These are phyloP conservation scores for Echeneis naucrates DNA, from an alignment of 2,797 vertebrate genomes.

Conservation along the genomic window DNA sequence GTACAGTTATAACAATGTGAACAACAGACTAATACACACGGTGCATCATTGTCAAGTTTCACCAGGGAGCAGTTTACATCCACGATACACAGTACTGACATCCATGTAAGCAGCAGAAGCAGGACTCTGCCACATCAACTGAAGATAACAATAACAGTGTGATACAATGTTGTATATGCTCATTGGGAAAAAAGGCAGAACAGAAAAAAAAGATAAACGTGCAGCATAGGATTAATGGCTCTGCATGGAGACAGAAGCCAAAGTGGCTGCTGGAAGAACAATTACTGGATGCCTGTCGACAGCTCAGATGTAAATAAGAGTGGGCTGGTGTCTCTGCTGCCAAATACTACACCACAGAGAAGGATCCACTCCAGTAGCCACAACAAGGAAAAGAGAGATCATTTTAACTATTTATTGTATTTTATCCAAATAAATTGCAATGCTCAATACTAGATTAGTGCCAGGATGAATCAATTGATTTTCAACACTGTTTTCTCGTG, in stretches of 20 bases:
- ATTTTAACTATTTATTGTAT: constrained; percentile 15
- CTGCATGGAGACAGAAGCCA: constrained; percentile 55
- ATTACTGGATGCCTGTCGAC: constrained; percentile 67
- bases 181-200: constrained; percentile 1
- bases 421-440: constrained; percentile 11
- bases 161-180: constrained; percentile 19
- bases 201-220: constrained; percentile 31
- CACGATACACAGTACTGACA: constrained; percentile 44
- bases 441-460: background rate
- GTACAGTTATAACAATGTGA: background rate
- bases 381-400: constrained; percentile 21
- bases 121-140: constrained; percentile 13
- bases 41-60: constrained; percentile 11
- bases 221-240: constrained; percentile 47
- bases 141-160: constrained; percentile 27
- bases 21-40: background rate
- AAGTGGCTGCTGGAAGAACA: constrained; percentile 67
- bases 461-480: background rate
- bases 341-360: constrained; percentile 55
- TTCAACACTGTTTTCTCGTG: constrained; percentile 7
- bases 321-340: constrained; percentile 58
- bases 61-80: constrained; percentile 53
- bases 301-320: constrained; percentile 71
- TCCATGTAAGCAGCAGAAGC: constrained; percentile 35
- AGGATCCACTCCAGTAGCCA: constrained; percentile 31